Conservation (phyloP, 2,888 invertebrate genomes). For the Mesochorus sp. region DNA sequence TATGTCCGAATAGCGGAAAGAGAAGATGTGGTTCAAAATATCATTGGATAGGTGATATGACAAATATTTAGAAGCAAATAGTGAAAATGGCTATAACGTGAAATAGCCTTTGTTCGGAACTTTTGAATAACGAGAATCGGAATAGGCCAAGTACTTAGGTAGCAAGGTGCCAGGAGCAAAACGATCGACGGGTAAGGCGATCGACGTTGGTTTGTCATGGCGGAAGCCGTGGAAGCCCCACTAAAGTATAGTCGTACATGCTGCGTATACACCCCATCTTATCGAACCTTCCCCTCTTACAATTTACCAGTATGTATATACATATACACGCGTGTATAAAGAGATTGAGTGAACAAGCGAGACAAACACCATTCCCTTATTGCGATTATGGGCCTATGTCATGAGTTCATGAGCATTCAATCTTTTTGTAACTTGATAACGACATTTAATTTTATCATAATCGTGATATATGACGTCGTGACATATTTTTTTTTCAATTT, state of each 20-base stretch:
- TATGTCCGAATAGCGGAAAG: background rate
- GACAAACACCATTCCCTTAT: slow-evolving; percentile 1
- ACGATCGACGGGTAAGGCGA: slow-evolving; percentile 81
- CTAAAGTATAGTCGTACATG: slow-evolving; percentile 68
- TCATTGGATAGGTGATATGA: slow-evolving; percentile 25
- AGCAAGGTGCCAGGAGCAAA: slow-evolving; percentile 78
- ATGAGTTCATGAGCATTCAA: background rate
- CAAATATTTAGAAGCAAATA: slow-evolving; percentile 36
- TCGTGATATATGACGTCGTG: too few species aligned
- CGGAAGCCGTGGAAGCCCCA: slow-evolving; percentile 81
- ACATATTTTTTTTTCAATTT: too few species aligned
- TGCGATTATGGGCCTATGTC: background rate
- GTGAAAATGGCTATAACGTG: slow-evolving; percentile 25
- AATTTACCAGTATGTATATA: slow-evolving; percentile 43
- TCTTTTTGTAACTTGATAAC: slow-evolving; percentile 1
- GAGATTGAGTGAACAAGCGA: slow-evolving; percentile 2
- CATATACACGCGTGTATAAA: background rate
- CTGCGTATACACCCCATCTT: slow-evolving; percentile 64
- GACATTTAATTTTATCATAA: too few species aligned
- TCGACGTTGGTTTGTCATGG: slow-evolving; percentile 81
- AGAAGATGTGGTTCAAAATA: slow-evolving; percentile 10
- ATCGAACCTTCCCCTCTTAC: slow-evolving; percentile 61
- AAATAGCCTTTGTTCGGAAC: slow-evolving; percentile 14
- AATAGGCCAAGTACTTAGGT: slow-evolving; percentile 73
- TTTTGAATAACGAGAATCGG: slow-evolving; percentile 34